Evolutionary conservation across 2,888 invertebrate species (phyloP), one percentile per base, ranked within the genome.

Genomic region (Diarsia rubi): DNA sequence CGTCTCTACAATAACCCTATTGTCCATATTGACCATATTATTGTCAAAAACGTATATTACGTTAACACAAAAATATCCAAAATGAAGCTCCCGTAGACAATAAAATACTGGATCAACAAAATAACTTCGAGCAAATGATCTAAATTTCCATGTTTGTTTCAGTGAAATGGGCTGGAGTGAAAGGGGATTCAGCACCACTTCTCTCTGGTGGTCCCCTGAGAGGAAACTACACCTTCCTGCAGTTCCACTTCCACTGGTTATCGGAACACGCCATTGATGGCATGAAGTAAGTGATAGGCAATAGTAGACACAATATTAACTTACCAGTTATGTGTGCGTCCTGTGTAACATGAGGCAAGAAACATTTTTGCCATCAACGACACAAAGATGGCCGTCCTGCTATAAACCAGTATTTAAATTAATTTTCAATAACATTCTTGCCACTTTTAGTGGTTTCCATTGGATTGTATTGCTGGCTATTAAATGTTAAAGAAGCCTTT

Each of bases 181-280:
- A 81, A 0, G 90, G 86, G 0, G 72, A 73, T 0, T 82, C 84
- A 2, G 87, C 87, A 0, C 95, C 97, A 0, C 84, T 89, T 0
- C 42, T 96, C 9, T 94, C 95, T 3, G 98, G 98, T 0, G 98
- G 98, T 2, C 97, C 97, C 0, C 92, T 98, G 24, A 91, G 95
- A 3, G 97, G 97, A 0, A 96, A 96, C 78, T 98, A 97, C 92
- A 93, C 96, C 54, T 97, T 98, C 82, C 97, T 98, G 70, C 98
- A 98, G 93, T 97, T 98, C 83, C 98, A 98, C 89, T 97, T 98
- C 85, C 98, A 98, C 92, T 98, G 98, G 98, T 97, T 98, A 70
- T 98, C 98, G 0, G 98, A 99, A 91, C 99, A 99, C 91, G 98
- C 97, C 0, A 96, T 99, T 24, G 97, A 98, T 79, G 97, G 97